Base-by-base conservation (phyloP, 2,888 invertebrate species). In the Andrena hattorfiana region DNA sequence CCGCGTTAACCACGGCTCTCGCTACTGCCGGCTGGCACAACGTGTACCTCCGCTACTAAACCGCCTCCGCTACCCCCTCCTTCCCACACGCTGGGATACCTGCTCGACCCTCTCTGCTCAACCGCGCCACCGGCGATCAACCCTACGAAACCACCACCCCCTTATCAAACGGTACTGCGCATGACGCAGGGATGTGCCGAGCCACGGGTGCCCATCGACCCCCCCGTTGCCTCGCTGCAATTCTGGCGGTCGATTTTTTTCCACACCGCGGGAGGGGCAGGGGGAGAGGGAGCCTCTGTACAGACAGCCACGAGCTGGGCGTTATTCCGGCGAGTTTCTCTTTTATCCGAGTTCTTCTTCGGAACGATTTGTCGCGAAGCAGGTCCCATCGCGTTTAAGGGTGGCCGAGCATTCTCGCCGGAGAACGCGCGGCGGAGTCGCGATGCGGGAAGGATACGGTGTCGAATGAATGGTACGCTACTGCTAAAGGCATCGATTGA, bases 11-110 rank as follows among this genome's bases (percentile, higher is more conserved):
- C 93, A 92, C 92, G 92, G 92, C 92, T 90, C 89, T 91, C 90
- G 90, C 92, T 93, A 92, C 92, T 93, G 92, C 92, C 93, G 93
- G 93, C 92, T 91, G 91, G 86, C 91, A 91, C 92, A 93, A 93
- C 93, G 93, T 93, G 92, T 90, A 91, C 91, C 93, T 89, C 89
- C 89, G 90, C 92, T 92, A 93, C 93, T 93, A 91, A 92, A 88
- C 85, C 79, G 78, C 69, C 85, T 66, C 64, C 73, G 23, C 71
- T 72, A 62, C 72, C 73, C 77, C 20, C 67, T 23, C 49, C 54
- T 42, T 56, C 66, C 54, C 86, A 73, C 78, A 82, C 59, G 3
- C 56, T 56, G 23, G 72, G 69, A 73, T 79, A 77, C 81, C 88
- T 81, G 73, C 70, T 67, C 84, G 73, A 63, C 77, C 68, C 76